phyloP scores from a whole-genome alignment of 1,140 invertebrate genomes.

The Brachionus rubens region DNA sequence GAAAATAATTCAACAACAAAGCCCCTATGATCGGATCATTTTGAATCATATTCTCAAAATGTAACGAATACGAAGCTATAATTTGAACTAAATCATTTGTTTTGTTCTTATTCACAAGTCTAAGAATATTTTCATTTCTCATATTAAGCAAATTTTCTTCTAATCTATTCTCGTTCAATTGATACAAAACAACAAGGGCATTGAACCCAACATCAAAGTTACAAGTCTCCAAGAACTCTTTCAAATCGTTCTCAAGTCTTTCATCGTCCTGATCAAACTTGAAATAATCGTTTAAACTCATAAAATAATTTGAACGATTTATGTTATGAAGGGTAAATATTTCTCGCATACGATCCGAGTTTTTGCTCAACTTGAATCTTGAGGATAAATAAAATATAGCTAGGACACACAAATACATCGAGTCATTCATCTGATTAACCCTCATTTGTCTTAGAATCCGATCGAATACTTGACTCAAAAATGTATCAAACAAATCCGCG shows the following conservation, averaged over 20 bases:
- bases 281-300: background rate
- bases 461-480: background rate
- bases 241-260: background rate
- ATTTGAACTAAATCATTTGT: background rate
- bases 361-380: background rate
- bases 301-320: background rate
- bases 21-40: background rate
- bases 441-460: background rate
- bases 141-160: background rate
- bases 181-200: background rate
- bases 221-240: background rate
- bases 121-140: background rate
- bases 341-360: background rate
- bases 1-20: background rate
- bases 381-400: constrained; percentile 3
- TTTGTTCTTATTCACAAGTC: background rate
- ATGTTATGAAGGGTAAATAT: background rate
- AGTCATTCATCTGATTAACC: background rate
- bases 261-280: background rate
- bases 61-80: background rate
- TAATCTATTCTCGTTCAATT: background rate
- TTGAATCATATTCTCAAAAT: background rate
- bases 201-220: background rate
- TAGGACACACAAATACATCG: background rate
- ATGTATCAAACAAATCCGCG: background rate